A percentile compares a stretch with the other conserved stretches of the same genome.
These are phyloP conservation scores for Apteryx mantelli DNA, from an alignment of 2,113 vertebrate species.

Conservation along the genomic window DNA sequence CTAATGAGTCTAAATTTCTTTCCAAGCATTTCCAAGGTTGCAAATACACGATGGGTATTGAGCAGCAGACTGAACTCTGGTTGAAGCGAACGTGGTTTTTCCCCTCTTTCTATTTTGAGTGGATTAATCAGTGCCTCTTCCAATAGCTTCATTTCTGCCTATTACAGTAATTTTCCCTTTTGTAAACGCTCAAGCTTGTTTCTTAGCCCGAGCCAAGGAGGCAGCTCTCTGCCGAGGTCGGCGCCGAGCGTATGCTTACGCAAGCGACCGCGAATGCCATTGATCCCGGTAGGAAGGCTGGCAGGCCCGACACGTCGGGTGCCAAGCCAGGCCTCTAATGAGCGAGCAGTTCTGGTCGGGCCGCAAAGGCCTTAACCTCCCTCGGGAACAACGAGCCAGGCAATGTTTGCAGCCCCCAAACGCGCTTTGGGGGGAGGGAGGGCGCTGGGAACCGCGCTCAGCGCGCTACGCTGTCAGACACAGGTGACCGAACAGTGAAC, in stretches of 20 bases:
- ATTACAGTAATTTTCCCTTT: not conserved
- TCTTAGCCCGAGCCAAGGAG: not conserved
- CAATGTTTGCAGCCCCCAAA: constrained; percentile 70
- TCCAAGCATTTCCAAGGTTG: too few species aligned
- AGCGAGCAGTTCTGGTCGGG: constrained; percentile 74
- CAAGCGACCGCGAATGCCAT: constrained; percentile 53
- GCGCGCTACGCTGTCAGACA: constrained; percentile 73
- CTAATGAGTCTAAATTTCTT: not conserved
- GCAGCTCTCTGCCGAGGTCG: not conserved
- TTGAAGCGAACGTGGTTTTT: not conserved
- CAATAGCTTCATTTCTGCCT: not conserved
- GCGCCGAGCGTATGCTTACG: constrained; percentile 19
- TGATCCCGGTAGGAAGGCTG: constrained; percentile 71
- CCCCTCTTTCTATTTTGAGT: not conserved
- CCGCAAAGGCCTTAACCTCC: constrained; percentile 75
- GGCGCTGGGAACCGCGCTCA: constrained; percentile 63
- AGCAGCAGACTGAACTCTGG: not conserved
- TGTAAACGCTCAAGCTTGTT: not conserved
- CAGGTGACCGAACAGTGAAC: constrained; percentile 78
- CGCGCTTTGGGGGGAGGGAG: constrained; percentile 58
- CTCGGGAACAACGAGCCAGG: constrained; percentile 76
- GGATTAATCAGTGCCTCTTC: not conserved
- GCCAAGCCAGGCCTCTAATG: constrained; percentile 78
- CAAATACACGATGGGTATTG: not conserved
- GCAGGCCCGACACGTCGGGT: constrained; percentile 73